Conservation (phyloP, 2,113 vertebrate species). For the Malurus cyaneus region DNA sequence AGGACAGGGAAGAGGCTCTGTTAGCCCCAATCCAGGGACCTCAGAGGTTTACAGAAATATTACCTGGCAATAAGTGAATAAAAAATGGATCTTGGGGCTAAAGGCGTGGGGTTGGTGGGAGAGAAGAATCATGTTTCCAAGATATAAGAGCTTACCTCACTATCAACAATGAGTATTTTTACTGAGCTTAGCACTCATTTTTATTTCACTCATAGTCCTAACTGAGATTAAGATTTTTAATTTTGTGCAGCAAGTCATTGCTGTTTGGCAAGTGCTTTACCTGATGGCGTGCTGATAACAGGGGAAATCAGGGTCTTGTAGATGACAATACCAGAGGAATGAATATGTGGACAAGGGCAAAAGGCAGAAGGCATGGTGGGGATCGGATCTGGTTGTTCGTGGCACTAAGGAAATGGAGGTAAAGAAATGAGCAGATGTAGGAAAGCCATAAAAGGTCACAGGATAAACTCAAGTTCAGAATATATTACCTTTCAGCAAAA, state of each 20-base stretch:
- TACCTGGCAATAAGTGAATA: neutral
- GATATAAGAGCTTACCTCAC: neutral
- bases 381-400: neutral
- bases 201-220: neutral
- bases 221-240: neutral
- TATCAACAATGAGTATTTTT: neutral
- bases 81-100: neutral
- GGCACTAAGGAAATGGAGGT: neutral
- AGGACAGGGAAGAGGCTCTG: neutral
- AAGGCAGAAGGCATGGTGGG: neutral
- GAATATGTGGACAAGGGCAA: neutral
- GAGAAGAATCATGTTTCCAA: neutral
- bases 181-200: neutral
- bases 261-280: neutral
- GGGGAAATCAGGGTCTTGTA: neutral
- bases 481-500: neutral
- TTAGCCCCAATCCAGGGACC: neutral
- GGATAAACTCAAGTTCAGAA: neutral
- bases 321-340: neutral
- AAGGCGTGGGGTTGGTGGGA: rapidly evolving
- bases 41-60: neutral
- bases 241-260: neutral
- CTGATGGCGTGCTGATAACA: neutral
- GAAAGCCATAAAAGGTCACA: neutral
- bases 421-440: neutral